phyloP scores from a whole-genome alignment of 2,888 invertebrate genomes.

The Drosophila gaucha region DNA sequence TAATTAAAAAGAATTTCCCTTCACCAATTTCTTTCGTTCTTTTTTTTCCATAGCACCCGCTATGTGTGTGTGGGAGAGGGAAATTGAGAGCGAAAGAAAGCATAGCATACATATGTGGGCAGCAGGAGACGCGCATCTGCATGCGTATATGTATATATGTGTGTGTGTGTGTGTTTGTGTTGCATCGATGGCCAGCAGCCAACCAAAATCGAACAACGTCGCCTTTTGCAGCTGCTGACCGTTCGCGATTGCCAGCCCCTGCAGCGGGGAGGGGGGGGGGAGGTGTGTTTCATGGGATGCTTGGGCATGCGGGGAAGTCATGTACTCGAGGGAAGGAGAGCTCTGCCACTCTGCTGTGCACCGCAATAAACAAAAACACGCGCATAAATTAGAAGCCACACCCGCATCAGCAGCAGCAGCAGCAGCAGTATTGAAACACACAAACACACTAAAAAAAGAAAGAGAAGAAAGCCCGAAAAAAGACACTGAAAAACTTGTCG shows the following conservation, averaged over 20 bases:
- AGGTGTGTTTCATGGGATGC: not conserved
- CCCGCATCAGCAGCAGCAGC: slow-evolving; percentile 30
- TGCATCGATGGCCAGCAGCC: slow-evolving; percentile 65
- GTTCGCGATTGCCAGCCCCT: slow-evolving; percentile 19
- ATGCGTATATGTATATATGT: slow-evolving; percentile 36
- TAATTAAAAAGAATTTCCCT: slow-evolving; percentile 63
- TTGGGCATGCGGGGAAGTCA: not conserved
- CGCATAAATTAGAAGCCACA: slow-evolving; percentile 71
- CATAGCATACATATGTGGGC: slow-evolving; percentile 65
- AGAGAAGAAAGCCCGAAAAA: not conserved
- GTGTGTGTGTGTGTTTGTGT: slow-evolving; percentile 9
- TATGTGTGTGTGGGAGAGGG: slow-evolving; percentile 29
- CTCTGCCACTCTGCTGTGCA: slow-evolving; percentile 19
- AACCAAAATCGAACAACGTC: slow-evolving; percentile 74
- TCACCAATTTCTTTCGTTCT: slow-evolving; percentile 15
- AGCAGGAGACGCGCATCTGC: slow-evolving; percentile 47
- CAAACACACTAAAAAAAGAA: not conserved
- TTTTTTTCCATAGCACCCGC: slow-evolving; percentile 2
- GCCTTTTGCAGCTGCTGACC: slow-evolving; percentile 44
- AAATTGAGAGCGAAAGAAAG: slow-evolving; percentile 40
- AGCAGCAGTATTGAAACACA: not conserved
- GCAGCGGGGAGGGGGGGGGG: not conserved
- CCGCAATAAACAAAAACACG: slow-evolving; percentile 70
- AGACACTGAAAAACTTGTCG: slow-evolving; percentile 24
- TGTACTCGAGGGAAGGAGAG: not conserved